Base-by-base conservation (phyloP, 1,140 invertebrate genomes). In the Lucilia cuprina region DNA sequence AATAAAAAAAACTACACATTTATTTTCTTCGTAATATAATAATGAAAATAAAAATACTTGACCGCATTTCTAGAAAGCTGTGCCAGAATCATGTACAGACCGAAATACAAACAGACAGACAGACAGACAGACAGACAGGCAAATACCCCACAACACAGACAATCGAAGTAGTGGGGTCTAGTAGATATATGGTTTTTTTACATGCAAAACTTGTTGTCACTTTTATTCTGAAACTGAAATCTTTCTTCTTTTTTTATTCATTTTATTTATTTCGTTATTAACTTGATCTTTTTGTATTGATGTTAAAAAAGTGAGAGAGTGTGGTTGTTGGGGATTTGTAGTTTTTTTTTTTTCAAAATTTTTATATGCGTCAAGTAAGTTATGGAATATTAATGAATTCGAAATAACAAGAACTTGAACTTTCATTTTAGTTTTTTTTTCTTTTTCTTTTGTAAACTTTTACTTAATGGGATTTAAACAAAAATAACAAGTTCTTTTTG, bases 51-150 rank as follows among this genome's bases (percentile, higher is more conserved):
- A 60, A 19, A 83, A 83, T 83, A 65, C 65, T 74, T 83, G 50
- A 65, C 82, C 82, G 34, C 55, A 83, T 83, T 83, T 74, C 77
- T 80, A 80, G 77, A 80, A 80, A 80, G 41, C 77, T 49, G 77
- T 21, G 77, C n/a, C 77, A 80, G 41, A 80, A 80, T 49, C 2
- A 80, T 41, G 10, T 25, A 19, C n/a, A 50, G 21, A 55, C 17
- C 17, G 49, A 49, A 49, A 49, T 2, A 49, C 13, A 14, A n/a
- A 70, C n/a, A 70, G 65, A 70, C 9, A 70, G 65, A 30, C 25
- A 60, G 55, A 70, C 9, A 70, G 65, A 30, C 25, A 60, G 55
- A 25, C 17, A 5, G 0, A 25, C 19, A 55, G 0, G 17, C 50
- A 55, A n/a, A 55, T 55, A 14, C 5, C 10, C 41, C 41, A 5